A percentile compares a stretch with the other conserved stretches of the same genome.
phyloP scores from a whole-genome alignment of 2,113 vertebrate species.

The Acinonyx jubatus region DNA sequence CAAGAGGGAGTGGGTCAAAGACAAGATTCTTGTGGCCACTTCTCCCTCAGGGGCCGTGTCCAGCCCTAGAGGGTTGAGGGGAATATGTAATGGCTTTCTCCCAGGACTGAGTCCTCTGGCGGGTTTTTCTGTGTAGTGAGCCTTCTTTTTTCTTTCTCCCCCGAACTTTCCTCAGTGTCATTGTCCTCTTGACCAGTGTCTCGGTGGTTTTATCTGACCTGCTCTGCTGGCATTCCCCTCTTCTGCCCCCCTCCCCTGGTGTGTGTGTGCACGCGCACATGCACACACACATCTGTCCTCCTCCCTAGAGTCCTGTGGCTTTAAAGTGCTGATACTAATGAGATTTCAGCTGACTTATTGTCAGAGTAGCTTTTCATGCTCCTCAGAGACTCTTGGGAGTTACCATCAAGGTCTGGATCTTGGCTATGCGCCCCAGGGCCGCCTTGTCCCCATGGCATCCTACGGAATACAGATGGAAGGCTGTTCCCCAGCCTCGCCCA shows the following conservation, averaged over 20 bases:
- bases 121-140: background rate
- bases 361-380: constrained; percentile 90
- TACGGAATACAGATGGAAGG: constrained; percentile 48
- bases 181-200: background rate
- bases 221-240: rapidly evolving
- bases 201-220: background rate
- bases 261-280: rapidly evolving
- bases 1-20: background rate
- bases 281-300: background rate
- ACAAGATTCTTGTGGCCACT: background rate
- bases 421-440: constrained; percentile 45
- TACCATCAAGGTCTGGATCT: constrained; percentile 71
- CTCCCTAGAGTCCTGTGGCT: constrained; percentile 79
- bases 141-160: background rate
- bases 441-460: background rate
- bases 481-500: background rate
- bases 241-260: background rate
- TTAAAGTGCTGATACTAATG: constrained; percentile 95
- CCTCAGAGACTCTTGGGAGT: constrained; percentile 80
- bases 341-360: constrained; percentile 92
- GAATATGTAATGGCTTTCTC: background rate
- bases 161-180: background rate
- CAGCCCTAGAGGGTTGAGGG: background rate
- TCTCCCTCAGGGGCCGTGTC: background rate
- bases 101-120: background rate